These are phyloP conservation scores for Bradypus variegatus DNA, from an alignment of 2,797 vertebrate species.

Conservation along the genomic window DNA sequence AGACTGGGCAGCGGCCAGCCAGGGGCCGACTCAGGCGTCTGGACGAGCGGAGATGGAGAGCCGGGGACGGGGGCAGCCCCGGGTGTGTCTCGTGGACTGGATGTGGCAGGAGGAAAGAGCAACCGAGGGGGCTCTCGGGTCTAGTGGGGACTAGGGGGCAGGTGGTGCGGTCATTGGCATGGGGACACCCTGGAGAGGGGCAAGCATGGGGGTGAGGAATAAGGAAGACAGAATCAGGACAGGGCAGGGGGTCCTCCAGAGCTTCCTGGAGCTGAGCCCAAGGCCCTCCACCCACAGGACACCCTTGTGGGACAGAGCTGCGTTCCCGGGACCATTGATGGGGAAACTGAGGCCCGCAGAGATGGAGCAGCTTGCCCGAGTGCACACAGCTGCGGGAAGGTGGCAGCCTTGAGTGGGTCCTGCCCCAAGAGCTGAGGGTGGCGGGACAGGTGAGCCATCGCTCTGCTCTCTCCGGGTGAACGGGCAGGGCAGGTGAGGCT, in stretches of 20 bases:
- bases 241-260: too few species aligned
- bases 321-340: too few species aligned
- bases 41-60: too few species aligned
- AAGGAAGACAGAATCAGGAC: neutral
- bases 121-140: too few species aligned
- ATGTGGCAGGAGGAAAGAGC: neutral
- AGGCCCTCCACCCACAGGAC: too few species aligned
- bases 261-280: too few species aligned
- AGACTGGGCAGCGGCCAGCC: too few species aligned
- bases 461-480: neutral
- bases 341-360: neutral
- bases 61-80: too few species aligned
- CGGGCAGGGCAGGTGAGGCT: neutral
- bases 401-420: neutral
- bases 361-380: neutral
- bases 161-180: neutral
- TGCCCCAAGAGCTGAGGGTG: neutral
- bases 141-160: too few species aligned
- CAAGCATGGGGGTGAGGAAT: neutral
- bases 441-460: too few species aligned
- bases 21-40: neutral
- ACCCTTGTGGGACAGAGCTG: too few species aligned
- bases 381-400: neutral
- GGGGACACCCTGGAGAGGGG: too few species aligned
- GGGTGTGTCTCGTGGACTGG: neutral